These are phyloP conservation scores for Venusia cambrica DNA, from an alignment of 2,888 invertebrate genomes.

Conservation along the genomic window DNA sequence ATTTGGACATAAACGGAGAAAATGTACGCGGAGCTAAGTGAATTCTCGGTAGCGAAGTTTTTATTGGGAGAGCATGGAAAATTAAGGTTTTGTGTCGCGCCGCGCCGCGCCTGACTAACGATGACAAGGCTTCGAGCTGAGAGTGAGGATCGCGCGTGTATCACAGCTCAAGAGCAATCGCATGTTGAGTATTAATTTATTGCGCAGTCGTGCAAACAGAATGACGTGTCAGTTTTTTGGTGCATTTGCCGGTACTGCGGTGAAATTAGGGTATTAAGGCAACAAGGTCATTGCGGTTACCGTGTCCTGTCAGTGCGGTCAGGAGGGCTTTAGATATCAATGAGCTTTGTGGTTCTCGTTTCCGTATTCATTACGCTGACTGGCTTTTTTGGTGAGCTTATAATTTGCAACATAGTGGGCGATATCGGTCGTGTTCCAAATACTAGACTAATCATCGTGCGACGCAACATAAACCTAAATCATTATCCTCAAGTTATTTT, in stretches of 20 bases:
- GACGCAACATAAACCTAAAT: too few species aligned
- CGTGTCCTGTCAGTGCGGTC: conserved; percentile 55
- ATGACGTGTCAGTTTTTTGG: conserved; percentile 71
- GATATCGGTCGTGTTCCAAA: too few species aligned
- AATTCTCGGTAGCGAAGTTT: conserved; percentile 44
- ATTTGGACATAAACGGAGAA: conserved; percentile 51
- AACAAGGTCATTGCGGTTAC: conserved; percentile 68
- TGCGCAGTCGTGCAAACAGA: conserved; percentile 72
- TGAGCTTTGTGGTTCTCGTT: conserved; percentile 58
- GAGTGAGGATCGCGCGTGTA: conserved; percentile 53
- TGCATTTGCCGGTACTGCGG: conserved; percentile 48
- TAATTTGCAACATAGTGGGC: conserved; percentile 2
- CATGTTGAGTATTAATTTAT: conserved; percentile 73
- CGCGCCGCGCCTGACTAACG: conserved; percentile 31
- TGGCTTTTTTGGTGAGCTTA: conserved; percentile 9
- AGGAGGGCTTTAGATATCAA: conserved; percentile 46
- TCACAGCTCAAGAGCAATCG: conserved; percentile 55
- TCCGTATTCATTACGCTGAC: conserved; percentile 36
- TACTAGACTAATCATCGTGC: too few species aligned
- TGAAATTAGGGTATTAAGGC: conserved; percentile 78
- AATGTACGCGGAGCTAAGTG: conserved; percentile 43
- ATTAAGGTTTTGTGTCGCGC: conserved; percentile 42
- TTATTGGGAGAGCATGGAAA: conserved; percentile 46
- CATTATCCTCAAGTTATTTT: too few species aligned
- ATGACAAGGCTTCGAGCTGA: conserved; percentile 35